Conservation (phyloP, 1,140 invertebrate species). For the Drosophila pseudoananassae region DNA sequence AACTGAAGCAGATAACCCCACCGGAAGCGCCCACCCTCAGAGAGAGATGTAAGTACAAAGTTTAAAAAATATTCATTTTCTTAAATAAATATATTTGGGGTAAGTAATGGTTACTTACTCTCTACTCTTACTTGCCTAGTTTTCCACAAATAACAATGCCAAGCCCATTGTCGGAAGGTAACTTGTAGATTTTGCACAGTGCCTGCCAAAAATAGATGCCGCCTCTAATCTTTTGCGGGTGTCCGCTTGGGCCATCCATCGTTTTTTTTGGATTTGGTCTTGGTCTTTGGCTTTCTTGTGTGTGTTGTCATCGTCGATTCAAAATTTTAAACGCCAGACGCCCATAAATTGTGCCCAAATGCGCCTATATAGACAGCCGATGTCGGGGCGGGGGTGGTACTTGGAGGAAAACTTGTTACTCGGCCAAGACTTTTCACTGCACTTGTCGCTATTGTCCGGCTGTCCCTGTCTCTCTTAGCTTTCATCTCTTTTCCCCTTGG, state of each 20-base stretch:
- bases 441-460: slow-evolving; percentile 67
- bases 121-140: background rate
- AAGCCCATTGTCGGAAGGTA: slow-evolving; percentile 13
- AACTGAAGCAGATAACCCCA: slow-evolving; percentile 86
- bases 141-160: background rate
- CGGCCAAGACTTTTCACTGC: slow-evolving; percentile 69
- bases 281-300: slow-evolving; percentile 13
- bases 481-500: background rate
- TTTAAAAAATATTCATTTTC: background rate
- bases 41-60: slow-evolving; percentile 73
- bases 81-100: background rate
- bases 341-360: slow-evolving; percentile 67
- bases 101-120: background rate
- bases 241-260: slow-evolving; percentile 9
- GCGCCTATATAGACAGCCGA: slow-evolving; percentile 31
- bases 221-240: slow-evolving; percentile 32
- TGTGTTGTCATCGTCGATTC: slow-evolving; percentile 55
- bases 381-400: slow-evolving; percentile 18
- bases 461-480: slow-evolving; percentile 11
- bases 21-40: slow-evolving; percentile 63
- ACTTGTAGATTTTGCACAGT: slow-evolving; percentile 17
- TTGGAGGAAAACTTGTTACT: slow-evolving; percentile 66
- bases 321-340: slow-evolving; percentile 67
- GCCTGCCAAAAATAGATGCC: slow-evolving; percentile 52
- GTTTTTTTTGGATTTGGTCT: slow-evolving; percentile 6